Evolutionary conservation across 2,888 invertebrate genomes (phyloP).

Genomic region (Mythimna ferrago): DNA sequence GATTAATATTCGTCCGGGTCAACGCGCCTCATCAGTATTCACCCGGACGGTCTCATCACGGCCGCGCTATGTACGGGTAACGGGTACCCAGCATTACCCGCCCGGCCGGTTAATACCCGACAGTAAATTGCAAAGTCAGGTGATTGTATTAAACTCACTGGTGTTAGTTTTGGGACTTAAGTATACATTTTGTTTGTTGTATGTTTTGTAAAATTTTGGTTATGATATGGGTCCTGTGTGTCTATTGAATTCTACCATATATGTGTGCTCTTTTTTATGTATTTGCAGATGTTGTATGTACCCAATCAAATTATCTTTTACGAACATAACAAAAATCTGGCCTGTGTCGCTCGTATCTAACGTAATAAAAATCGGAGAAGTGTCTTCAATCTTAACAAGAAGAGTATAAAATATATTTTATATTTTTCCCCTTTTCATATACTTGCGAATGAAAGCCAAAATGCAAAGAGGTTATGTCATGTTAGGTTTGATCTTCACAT

Average conservation of each 20-base stretch:
- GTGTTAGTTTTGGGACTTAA: slow-evolving; percentile 57
- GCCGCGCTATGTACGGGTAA: slow-evolving; percentile 69
- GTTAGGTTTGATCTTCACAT: slow-evolving; percentile 34
- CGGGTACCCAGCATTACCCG: slow-evolving; percentile 46
- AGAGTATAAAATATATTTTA: slow-evolving; percentile 44
- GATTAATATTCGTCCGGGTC: slow-evolving; percentile 76
- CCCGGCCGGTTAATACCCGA: slow-evolving; percentile 62
- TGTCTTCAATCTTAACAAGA: slow-evolving; percentile 48
- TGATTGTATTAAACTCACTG: slow-evolving; percentile 61
- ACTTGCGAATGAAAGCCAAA: slow-evolving; percentile 46
- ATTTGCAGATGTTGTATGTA: slow-evolving; percentile 2
- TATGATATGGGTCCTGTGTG: background rate
- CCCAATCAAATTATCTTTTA: slow-evolving; percentile 44
- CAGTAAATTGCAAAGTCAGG: slow-evolving; percentile 67
- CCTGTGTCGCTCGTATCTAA: slow-evolving; percentile 30
- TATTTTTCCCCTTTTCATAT: slow-evolving; percentile 42
- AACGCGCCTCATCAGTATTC: slow-evolving; percentile 80
- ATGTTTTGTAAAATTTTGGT: slow-evolving; percentile 16
- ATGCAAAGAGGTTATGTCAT: slow-evolving; percentile 39
- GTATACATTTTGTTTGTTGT: slow-evolving; percentile 20
- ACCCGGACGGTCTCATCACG: slow-evolving; percentile 75
- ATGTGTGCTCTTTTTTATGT: slow-evolving; percentile 12
- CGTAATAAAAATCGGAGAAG: slow-evolving; percentile 50
- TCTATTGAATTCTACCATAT: background rate
- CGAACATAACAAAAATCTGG: slow-evolving; percentile 30